Evolutionary conservation across 2,113 vertebrate species (phyloP), one percentile per base, ranked within the genome.

Genomic region (Larimichthys crocea): DNA sequence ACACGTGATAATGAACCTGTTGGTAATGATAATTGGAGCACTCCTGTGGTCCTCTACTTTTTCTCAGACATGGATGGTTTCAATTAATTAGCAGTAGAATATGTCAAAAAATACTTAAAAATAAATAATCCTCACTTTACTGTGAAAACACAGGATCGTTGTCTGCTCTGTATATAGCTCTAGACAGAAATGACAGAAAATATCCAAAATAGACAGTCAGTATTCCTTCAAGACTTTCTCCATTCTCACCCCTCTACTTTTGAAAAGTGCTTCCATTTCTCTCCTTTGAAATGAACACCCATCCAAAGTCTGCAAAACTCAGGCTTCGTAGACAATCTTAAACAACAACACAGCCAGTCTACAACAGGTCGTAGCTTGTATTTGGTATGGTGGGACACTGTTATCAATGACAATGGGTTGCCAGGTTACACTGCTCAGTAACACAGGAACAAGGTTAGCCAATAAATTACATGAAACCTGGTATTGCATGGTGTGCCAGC

Each of bases 361-460:
- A 68, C 73, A 72, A 72, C 69, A 80, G 56, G 59, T 76, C 63
- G 40, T 29, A 26, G 22, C 56, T 78, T 82, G 52, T 40, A n/a
- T 76, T 83, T 73, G 60, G 53, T 52, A 82, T 49, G 66, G 31
- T 61, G 62, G 69, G 75, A 61, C 52, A 82, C 61, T 87, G 74
- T 90, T 89, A 90, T 74, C n/a, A 76, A 46, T 78, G 42, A 65
- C 68, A 86, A 12, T 79, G 49, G 20, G 87, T 91, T 90, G 83
- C 80, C 86, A 86, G 66, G 80, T 74, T 61, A n/a, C 79, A 74
- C 82, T 91, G 87, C 93, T 93, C 80, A 89, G 92, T 90, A 92
- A 93, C 91, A 87, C 71, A 75, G 44, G 66, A 86, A 90, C 85
- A 90, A 87, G 68, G 74, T 81, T 74, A 82, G 70, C 84, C 67